Evolutionary conservation across 2,888 invertebrate genomes (phyloP).

Genomic region (Noctua janthina): DNA sequence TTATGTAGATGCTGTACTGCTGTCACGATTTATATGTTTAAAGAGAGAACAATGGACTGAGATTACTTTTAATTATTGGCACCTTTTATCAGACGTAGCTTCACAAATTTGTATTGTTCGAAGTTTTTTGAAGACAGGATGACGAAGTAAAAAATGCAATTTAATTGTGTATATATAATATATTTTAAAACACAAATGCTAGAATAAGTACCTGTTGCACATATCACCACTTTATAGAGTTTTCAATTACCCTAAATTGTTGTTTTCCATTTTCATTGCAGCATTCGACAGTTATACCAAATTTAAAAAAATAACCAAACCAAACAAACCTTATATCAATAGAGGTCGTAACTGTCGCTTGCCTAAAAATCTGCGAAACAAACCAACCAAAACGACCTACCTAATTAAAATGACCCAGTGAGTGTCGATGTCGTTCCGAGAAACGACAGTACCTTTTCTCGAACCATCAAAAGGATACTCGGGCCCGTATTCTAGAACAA

Average conservation of each 20-base stretch:
- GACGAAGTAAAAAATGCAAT: background rate
- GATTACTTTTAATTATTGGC: background rate
- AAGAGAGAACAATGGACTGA: background rate
- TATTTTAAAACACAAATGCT: background rate
- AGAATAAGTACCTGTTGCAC: background rate
- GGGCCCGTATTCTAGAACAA: slow-evolving; percentile 28
- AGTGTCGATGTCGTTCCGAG: slow-evolving; percentile 12
- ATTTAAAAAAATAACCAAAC: background rate
- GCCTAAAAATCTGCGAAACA: background rate
- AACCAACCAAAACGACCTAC: background rate
- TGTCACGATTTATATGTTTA: background rate
- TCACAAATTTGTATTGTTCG: background rate
- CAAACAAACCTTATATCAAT: background rate
- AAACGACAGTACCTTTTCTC: slow-evolving; percentile 29
- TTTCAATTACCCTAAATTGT: background rate
- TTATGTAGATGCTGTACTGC: background rate
- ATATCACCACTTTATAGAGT: no score
- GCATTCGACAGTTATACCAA: background rate
- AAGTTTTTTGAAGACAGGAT: background rate
- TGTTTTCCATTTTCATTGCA: background rate
- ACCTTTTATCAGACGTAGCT: background rate
- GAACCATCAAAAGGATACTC: slow-evolving; percentile 19
- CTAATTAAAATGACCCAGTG: slow-evolving; percentile 32
- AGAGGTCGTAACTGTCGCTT: background rate
- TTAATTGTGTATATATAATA: background rate